Conservation (phyloP, 2,797 vertebrate species). For the Mionectes olivaceus region DNA sequence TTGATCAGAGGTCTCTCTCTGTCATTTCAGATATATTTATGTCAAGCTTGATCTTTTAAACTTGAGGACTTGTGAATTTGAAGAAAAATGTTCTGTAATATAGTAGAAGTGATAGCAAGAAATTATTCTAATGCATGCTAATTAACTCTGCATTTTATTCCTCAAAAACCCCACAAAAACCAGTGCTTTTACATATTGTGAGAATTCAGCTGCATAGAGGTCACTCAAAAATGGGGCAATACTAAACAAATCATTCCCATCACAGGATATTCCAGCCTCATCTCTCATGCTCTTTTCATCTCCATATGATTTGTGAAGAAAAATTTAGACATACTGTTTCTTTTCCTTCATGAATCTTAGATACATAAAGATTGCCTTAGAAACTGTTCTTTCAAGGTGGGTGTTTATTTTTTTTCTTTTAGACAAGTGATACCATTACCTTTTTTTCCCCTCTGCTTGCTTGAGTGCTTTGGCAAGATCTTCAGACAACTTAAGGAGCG, state of each 20-base stretch:
- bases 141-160: background rate
- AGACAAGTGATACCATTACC: background rate
- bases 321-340: background rate
- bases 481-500: background rate
- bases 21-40: slow-evolving; percentile 37
- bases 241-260: background rate
- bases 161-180: background rate
- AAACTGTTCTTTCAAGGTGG: background rate
- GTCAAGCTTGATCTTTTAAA: slow-evolving; percentile 40
- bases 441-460: background rate
- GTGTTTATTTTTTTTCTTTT: background rate
- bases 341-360: background rate
- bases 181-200: background rate
- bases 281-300: background rate
- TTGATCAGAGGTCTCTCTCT: slow-evolving; percentile 32
- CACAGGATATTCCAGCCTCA: background rate
- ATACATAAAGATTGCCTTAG: background rate
- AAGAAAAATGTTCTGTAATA: slow-evolving; percentile 18
- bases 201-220: background rate
- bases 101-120: background rate
- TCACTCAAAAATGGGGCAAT: background rate
- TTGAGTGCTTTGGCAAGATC: background rate
- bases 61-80: background rate
- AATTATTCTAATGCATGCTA: background rate
- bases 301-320: background rate